Evolutionary conservation across 1,140 invertebrate genomes (phyloP).

Genomic region (Caenorhabditis inopinata): DNA sequence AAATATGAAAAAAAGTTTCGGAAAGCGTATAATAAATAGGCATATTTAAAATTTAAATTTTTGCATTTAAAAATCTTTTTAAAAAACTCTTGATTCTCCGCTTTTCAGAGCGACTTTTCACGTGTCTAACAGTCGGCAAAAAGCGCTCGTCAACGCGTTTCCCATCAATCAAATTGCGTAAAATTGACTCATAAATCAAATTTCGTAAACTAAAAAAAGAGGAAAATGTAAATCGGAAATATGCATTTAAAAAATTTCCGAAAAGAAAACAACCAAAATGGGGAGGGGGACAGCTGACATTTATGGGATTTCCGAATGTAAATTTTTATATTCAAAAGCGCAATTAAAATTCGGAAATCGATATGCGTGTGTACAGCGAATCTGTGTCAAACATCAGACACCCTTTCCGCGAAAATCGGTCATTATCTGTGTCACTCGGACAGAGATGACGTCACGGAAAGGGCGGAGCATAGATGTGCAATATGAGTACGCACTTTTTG

Average conservation of each 20-base stretch:
- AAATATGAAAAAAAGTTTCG: no score
- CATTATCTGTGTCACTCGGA: not conserved
- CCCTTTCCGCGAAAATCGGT: not conserved
- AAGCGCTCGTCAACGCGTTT: not conserved
- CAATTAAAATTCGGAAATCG: not conserved
- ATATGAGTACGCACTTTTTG: no score
- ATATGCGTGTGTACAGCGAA: conserved; percentile 17
- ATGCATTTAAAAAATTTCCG: not conserved
- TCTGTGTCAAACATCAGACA: not conserved
- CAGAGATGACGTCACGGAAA: not conserved
- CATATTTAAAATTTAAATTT: no score
- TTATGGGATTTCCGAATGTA: no score
- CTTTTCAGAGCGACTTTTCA: no score
- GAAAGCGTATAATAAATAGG: no score
- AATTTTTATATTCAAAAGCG: no score
- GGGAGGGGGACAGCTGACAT: no score
- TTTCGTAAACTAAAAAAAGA: not conserved
- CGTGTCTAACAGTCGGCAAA: no score
- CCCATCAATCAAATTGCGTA: not conserved
- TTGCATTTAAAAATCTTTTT: no score
- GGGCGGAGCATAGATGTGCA: not conserved
- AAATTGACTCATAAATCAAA: conserved; percentile 30
- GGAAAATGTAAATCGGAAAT: not conserved
- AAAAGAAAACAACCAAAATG: not conserved
- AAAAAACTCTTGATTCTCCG: no score